Conservation (phyloP, 2,888 invertebrate species). For the Orthosia gothica region DNA sequence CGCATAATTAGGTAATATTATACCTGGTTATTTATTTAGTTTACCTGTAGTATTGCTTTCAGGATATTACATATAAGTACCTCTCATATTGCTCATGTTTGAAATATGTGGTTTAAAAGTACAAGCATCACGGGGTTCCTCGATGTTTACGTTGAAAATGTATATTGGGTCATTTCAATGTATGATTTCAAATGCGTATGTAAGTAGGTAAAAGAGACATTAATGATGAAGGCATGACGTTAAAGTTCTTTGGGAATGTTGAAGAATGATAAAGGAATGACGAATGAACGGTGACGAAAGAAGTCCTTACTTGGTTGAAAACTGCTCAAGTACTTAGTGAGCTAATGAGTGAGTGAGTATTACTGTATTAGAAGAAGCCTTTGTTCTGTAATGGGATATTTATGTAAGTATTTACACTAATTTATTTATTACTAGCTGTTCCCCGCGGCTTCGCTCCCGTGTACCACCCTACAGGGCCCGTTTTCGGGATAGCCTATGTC, state of each 20-base stretch:
- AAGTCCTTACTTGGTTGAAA: neutral
- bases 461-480: no score
- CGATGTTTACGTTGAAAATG: neutral
- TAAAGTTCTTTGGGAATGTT: neutral
- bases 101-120: no score
- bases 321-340: neutral
- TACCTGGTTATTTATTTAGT: neutral
- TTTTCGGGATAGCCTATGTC: no score
- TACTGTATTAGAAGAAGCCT: neutral
- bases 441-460: no score
- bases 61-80: constrained; percentile 1
- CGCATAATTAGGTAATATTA: neutral
- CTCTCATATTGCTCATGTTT: neutral
- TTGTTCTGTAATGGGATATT: no score
- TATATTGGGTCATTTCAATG: neutral
- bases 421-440: no score
- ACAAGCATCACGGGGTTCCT: neutral
- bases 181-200: neutral
- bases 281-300: neutral
- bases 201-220: neutral
- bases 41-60: constrained; percentile 13
- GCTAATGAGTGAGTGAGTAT: no score
- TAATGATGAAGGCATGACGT: neutral
- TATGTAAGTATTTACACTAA: no score
- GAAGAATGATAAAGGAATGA: neutral